Evolutionary conservation across 2,113 vertebrate species (phyloP).

Genomic region (Coturnix japonica): DNA sequence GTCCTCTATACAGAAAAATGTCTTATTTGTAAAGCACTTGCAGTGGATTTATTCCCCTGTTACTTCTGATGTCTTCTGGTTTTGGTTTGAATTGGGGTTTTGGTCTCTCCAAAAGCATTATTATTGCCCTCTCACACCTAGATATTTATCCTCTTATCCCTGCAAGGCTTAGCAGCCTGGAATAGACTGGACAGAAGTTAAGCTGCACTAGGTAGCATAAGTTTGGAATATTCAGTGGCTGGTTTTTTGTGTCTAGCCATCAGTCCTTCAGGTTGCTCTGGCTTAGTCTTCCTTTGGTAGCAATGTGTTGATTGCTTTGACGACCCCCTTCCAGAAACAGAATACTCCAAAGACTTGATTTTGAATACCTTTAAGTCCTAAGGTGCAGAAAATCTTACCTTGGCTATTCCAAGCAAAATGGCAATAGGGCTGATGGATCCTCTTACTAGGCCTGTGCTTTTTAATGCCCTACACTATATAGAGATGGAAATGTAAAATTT

Average conservation of each 20-base stretch:
- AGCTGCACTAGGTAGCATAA: slow-evolving; percentile 8
- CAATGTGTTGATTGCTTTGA: slow-evolving; percentile 2
- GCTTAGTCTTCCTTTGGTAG: neutral
- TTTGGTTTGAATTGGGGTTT: neutral
- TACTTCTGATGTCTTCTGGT: neutral
- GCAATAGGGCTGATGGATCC: neutral
- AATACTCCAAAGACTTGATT: neutral
- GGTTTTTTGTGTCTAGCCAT: neutral
- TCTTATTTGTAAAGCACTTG: neutral
- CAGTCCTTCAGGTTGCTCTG: neutral
- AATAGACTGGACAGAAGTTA: neutral
- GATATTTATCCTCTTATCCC: slow-evolving; percentile 7
- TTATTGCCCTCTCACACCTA: neutral
- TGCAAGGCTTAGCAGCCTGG: neutral
- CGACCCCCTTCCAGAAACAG: neutral
- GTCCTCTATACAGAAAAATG: neutral
- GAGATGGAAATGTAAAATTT: neutral
- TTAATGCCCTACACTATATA: neutral
- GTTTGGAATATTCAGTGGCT: slow-evolving; percentile 23
- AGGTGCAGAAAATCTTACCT: neutral
- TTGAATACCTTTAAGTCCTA: neutral
- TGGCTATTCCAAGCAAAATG: neutral
- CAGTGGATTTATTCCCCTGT: accelerated
- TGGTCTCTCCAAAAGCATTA: neutral
- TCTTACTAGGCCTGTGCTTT: neutral